Conservation (phyloP, 2,888 invertebrate species). For the Apodemia hepburni region DNA sequence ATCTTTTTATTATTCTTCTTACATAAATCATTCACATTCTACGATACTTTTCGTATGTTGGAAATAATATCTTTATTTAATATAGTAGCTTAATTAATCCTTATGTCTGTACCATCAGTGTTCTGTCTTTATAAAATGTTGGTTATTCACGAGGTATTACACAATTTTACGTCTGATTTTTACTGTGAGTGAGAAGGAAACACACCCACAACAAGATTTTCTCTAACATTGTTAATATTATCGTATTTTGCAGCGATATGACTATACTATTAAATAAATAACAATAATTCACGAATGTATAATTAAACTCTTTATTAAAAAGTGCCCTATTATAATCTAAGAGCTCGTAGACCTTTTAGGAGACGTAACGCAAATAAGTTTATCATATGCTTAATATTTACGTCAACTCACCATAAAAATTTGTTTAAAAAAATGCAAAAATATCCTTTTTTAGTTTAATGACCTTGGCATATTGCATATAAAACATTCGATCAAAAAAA, state of each 20-base stretch:
- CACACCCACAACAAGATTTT: not conserved
- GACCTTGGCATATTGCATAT: too few species aligned
- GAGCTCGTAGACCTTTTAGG: slow-evolving; percentile 1
- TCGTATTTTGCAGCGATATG: not conserved
- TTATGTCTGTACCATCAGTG: too few species aligned
- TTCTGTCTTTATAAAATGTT: too few species aligned
- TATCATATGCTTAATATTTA: not conserved
- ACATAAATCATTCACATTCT: too few species aligned
- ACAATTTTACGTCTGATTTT: not conserved
- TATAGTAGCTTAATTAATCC: too few species aligned
- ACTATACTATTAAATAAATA: slow-evolving; percentile 6
- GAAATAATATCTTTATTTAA: too few species aligned
- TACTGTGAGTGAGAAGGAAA: not conserved
- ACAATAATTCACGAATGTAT: slow-evolving; percentile 4
- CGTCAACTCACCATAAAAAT: not conserved
- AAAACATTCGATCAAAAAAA: too few species aligned
- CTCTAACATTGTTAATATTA: not conserved
- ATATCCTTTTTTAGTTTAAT: not conserved
- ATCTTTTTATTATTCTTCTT: too few species aligned
- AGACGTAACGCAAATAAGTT: not conserved
- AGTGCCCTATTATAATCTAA: slow-evolving; percentile 3
- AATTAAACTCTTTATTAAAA: slow-evolving; percentile 5
- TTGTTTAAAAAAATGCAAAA: not conserved
- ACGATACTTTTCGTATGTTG: too few species aligned
- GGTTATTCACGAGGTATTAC: not conserved